Evolutionary conservation across 2,113 vertebrate species (phyloP).

Genomic region (Alces alces): DNA sequence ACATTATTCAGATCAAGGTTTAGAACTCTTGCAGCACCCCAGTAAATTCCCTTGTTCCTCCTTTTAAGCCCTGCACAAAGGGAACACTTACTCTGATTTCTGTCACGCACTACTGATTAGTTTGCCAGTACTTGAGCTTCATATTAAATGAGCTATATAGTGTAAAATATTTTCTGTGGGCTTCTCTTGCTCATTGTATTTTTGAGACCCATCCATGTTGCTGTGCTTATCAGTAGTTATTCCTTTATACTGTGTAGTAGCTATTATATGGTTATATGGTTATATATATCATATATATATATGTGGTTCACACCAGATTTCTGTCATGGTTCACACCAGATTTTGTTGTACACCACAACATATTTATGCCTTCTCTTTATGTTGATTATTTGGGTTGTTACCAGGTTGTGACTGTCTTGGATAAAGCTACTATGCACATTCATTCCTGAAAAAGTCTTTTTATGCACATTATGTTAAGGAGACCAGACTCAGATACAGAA

Average conservation of each 20-base stretch:
- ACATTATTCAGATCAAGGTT: not conserved
- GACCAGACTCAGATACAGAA: not conserved
- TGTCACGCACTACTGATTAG: not conserved
- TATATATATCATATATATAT: not conserved
- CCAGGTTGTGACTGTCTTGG: not conserved
- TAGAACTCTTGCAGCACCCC: not conserved
- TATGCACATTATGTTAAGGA: not conserved
- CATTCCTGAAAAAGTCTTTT: not conserved
- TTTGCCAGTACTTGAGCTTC: not conserved
- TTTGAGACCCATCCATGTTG: not conserved
- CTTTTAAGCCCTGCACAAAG: not conserved
- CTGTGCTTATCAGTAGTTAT: not conserved
- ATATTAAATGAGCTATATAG: not conserved
- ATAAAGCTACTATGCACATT: not conserved
- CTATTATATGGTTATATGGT: not conserved
- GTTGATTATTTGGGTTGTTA: not conserved
- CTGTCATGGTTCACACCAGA: not conserved
- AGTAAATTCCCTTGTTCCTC: not conserved
- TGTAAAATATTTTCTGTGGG: not conserved
- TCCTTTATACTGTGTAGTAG: not conserved
- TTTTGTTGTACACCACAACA: not conserved
- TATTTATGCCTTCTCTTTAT: not conserved
- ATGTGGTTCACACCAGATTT: not conserved
- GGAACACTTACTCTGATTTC: not conserved
- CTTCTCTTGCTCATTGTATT: not conserved